Evolutionary conservation across 2,797 vertebrate species (phyloP).

Genomic region (Crenichthys baileyi): DNA sequence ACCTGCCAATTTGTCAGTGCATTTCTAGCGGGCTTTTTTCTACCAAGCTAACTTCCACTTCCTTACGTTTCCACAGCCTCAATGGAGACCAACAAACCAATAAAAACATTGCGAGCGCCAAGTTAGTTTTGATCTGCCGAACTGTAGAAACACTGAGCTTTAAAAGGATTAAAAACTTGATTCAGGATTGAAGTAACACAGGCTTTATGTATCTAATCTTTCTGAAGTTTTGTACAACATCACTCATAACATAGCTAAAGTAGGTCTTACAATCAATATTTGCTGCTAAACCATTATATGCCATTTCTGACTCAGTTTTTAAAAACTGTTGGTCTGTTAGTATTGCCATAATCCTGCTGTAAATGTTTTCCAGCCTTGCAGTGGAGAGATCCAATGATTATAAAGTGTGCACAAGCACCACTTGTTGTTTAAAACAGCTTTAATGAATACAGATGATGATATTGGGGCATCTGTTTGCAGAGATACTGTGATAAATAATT

Average conservation of each 20-base stretch:
- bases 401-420: not conserved
- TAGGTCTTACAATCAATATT: not conserved
- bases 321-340: not conserved
- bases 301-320: not conserved
- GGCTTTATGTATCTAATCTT: not conserved
- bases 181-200: not conserved
- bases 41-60: no score
- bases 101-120: not conserved
- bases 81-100: not conserved
- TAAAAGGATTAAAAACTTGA: no score
- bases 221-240: not conserved
- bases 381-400: not conserved
- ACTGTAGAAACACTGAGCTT: not conserved
- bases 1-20: no score
- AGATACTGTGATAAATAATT: not conserved
- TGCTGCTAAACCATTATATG: not conserved
- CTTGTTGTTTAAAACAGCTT: not conserved
- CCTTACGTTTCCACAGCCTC: no score
- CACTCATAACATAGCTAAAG: not conserved
- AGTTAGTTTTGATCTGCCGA: not conserved
- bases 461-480: not conserved
- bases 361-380: not conserved
- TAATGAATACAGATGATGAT: not conserved
- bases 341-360: not conserved
- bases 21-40: no score